A percentile compares a stretch with the other conserved stretches of the same genome.
Conservation (phyloP, 92 coral and sea anemone species). For the Phenganax marumi region DNA sequence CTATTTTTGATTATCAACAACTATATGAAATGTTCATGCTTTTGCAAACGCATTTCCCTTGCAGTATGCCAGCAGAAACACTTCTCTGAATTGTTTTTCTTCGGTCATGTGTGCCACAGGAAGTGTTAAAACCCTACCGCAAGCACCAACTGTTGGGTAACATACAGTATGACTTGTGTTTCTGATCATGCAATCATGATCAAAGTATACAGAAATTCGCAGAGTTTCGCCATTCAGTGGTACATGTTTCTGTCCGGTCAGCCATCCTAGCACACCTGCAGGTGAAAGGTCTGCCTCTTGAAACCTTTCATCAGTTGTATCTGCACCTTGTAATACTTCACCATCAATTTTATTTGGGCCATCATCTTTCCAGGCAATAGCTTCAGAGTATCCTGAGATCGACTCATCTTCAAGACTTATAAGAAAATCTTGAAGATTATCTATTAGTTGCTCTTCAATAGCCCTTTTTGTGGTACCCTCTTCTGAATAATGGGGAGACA, state of each 20-base stretch:
- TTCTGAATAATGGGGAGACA: slow-evolving; percentile 54
- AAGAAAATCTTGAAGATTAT: slow-evolving; percentile 65
- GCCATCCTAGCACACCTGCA: slow-evolving; percentile 74
- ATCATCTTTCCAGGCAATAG: slow-evolving; percentile 40
- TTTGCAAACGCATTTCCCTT: slow-evolving; percentile 51
- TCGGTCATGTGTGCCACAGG: slow-evolving; percentile 70
- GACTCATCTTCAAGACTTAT: slow-evolving; percentile 61
- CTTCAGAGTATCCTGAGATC: slow-evolving; percentile 53
- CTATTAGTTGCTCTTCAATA: slow-evolving; percentile 49
- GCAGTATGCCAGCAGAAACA: slow-evolving; percentile 48
- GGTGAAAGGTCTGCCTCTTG: slow-evolving; percentile 53
- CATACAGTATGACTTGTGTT: slow-evolving; percentile 68
- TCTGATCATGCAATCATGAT: slow-evolving; percentile 63
- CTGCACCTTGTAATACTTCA: neutral
- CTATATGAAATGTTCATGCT: neutral
- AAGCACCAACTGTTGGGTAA: slow-evolving; percentile 67
- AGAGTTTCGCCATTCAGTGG: slow-evolving; percentile 64
- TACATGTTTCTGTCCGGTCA: slow-evolving; percentile 68
- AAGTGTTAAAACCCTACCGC: slow-evolving; percentile 61
- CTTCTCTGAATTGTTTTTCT: slow-evolving; percentile 52
- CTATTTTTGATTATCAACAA: neutral
- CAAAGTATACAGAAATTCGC: slow-evolving; percentile 50
- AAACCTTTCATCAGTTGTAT: slow-evolving; percentile 24
- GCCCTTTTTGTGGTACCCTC: slow-evolving; percentile 47
- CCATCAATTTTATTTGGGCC: no score